A percentile compares a stretch with the other conserved stretches of the same genome.
phyloP scores from a whole-genome alignment of 2,113 vertebrate species.

The Suncus etruscus region DNA sequence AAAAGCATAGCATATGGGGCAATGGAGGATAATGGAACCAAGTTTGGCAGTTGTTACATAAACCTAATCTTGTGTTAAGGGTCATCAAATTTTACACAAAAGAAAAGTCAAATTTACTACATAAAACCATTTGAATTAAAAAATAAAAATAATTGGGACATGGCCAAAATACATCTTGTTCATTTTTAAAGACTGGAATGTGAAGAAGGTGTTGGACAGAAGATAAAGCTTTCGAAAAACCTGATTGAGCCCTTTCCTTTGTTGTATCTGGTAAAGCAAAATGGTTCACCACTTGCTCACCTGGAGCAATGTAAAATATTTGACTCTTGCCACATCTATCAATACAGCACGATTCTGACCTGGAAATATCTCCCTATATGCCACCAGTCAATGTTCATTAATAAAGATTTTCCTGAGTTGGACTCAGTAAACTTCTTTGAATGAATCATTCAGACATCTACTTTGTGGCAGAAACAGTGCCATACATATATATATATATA shows the following conservation, averaged over 20 bases:
- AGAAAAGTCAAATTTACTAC: background rate
- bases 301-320: background rate
- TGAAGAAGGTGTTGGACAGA: background rate
- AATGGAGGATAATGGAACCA: background rate
- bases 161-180: background rate
- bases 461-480: background rate
- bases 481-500: background rate
- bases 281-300: background rate
- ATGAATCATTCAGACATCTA: background rate
- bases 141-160: background rate
- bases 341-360: background rate
- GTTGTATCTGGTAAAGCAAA: background rate
- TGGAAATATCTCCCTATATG: background rate
- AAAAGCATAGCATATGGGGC: background rate
- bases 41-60: background rate
- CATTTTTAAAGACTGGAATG: constrained; percentile 7
- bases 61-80: constrained; percentile 1
- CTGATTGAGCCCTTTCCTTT: background rate
- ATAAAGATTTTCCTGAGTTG: background rate
- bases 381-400: background rate
- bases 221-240: constrained; percentile 33
- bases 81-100: background rate
- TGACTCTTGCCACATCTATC: background rate
- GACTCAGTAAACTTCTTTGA: background rate
- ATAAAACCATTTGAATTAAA: constrained; percentile 23